phyloP scores from a whole-genome alignment of 2,797 vertebrate genomes.

The Coracias cyanogaster region DNA sequence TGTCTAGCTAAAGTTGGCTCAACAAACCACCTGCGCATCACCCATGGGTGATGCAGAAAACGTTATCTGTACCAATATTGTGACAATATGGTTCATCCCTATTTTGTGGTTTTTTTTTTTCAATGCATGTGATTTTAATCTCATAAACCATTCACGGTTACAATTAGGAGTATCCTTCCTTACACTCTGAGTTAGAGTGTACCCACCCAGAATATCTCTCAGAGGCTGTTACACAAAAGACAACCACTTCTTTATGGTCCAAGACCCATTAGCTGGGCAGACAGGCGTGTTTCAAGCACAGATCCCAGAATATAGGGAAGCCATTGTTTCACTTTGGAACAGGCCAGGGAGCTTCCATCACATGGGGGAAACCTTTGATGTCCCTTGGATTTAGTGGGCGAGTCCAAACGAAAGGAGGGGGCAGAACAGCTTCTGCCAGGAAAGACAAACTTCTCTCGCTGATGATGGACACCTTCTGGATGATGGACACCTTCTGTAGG shows the following conservation, averaged over 20 bases:
- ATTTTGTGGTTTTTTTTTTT: neutral
- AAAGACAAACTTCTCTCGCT: neutral
- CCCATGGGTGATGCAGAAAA: neutral
- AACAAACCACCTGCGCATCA: neutral
- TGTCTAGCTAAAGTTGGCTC: neutral
- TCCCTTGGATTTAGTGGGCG: neutral
- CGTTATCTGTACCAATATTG: neutral
- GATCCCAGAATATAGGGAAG: constrained; percentile 38
- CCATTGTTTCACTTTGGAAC: neutral
- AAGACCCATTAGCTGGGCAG: neutral
- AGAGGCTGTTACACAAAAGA: neutral
- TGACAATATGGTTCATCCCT: neutral
- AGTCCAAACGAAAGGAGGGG: neutral
- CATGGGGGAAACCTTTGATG: constrained; percentile 17
- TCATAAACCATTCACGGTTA: neutral
- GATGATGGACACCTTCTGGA: neutral
- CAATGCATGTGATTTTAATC: neutral
- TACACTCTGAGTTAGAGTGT: neutral
- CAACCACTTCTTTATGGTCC: neutral
- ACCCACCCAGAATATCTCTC: neutral
- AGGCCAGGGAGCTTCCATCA: neutral
- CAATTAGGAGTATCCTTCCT: neutral
- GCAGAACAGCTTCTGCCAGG: neutral
- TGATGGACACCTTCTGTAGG: neutral
- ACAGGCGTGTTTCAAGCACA: neutral